phyloP scores from a whole-genome alignment of 2,888 invertebrate genomes.

The Agonopterix alstromeriana region DNA sequence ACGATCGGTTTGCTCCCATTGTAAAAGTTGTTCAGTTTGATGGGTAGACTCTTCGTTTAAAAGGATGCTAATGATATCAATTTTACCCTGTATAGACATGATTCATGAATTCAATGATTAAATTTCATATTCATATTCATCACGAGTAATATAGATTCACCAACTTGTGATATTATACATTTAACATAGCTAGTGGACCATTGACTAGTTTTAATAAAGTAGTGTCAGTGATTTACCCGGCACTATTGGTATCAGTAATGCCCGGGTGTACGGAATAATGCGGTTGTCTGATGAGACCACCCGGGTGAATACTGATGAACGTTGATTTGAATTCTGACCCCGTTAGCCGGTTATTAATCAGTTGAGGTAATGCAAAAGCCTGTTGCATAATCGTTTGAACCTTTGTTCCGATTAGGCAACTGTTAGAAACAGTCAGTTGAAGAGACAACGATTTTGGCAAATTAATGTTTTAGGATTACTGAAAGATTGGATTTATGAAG shows the following conservation, averaged over 20 bases:
- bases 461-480: no score
- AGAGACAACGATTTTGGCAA: no score
- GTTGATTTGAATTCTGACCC: conserved; percentile 39
- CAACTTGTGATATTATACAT: neutral
- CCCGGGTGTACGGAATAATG: conserved; percentile 19
- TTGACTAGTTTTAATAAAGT: neutral
- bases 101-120: no score
- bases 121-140: no score
- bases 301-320: conserved; percentile 53
- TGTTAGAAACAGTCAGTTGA: neutral
- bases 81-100: no score
- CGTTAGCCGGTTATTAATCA: conserved; percentile 36
- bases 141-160: neutral
- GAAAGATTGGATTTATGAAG: no score
- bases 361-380: conserved; percentile 16
- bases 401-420: neutral
- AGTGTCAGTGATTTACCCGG: conserved; percentile 21
- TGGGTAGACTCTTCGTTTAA: no score
- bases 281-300: conserved; percentile 40
- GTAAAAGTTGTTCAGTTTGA: no score
- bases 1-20: no score
- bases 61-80: no score
- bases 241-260: conserved; percentile 16
- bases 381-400: conserved; percentile 20
- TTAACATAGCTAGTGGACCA: no score